Conservation (phyloP, 2,888 invertebrate species). For the Tortrix viridana region DNA sequence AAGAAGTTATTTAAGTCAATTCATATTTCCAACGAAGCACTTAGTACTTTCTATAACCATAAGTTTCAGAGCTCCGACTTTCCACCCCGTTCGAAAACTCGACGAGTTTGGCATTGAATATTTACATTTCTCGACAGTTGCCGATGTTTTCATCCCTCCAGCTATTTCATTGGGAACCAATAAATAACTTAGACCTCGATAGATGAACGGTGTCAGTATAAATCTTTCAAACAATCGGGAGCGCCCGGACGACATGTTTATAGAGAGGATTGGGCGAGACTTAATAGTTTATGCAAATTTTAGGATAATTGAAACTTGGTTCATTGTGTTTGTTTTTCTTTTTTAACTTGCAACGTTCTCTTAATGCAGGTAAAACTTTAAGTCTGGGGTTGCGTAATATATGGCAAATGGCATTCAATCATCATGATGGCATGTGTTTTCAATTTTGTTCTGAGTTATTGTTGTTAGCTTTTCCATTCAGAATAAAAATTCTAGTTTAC, state of each 20-base stretch:
- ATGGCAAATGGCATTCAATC: no score
- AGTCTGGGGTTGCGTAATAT: no score
- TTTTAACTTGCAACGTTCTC: not conserved
- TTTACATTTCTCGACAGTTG: slow-evolving; percentile 9
- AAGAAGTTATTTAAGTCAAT: not conserved
- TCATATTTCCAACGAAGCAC: no score
- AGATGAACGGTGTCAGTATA: slow-evolving; percentile 29
- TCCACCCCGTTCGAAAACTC: no score
- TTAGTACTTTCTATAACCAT: slow-evolving; percentile 1
- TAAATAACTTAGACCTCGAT: slow-evolving; percentile 34
- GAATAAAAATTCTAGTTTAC: no score
- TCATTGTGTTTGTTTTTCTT: not conserved
- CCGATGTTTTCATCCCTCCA: slow-evolving; percentile 9
- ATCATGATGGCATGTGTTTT: no score
- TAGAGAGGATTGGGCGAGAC: slow-evolving; percentile 2
- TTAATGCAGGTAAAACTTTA: no score
- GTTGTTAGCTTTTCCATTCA: no score
- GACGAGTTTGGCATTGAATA: slow-evolving; percentile 1
- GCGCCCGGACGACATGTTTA: slow-evolving; percentile 13
- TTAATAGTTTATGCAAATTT: slow-evolving; percentile 12
- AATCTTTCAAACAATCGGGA: slow-evolving; percentile 34
- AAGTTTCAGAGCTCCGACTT: no score
- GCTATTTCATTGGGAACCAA: slow-evolving; percentile 16
- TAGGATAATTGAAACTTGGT: not conserved
- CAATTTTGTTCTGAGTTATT: no score